Conservation (phyloP, 2,888 invertebrate species). For the Diaprepes abbreviatus region DNA sequence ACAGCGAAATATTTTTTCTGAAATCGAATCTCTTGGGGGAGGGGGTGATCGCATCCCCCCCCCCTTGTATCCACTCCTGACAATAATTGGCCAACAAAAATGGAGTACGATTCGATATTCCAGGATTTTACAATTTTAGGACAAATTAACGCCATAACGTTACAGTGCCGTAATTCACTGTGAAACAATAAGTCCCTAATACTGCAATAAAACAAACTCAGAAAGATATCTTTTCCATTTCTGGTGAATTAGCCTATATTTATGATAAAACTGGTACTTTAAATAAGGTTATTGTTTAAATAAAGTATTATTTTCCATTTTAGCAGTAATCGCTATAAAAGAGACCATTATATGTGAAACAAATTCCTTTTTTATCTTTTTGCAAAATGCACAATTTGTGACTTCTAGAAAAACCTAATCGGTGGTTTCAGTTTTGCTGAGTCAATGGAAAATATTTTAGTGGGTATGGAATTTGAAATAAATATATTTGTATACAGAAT, state of each 20-base stretch:
- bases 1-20: no score
- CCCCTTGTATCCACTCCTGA: no score
- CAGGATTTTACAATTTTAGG: no score
- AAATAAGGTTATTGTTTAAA: slow-evolving; percentile 30
- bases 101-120: no score
- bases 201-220: neutral
- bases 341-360: neutral
- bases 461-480: neutral
- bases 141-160: no score
- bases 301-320: slow-evolving; percentile 31
- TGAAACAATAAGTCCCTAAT: neutral
- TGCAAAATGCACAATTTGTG: slow-evolving; percentile 11
- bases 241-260: slow-evolving; percentile 23
- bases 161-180: no score
- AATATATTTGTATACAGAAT: no score
- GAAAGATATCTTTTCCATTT: slow-evolving; percentile 25
- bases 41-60: no score
- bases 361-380: slow-evolving; percentile 10
- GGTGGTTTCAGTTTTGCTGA: neutral
- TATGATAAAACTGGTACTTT: slow-evolving; percentile 29
- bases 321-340: slow-evolving; percentile 27
- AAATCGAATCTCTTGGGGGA: no score
- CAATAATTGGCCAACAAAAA: no score
- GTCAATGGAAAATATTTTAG: slow-evolving; percentile 9
- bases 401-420: slow-evolving; percentile 23